Conservation (phyloP, 1,140 invertebrate genomes). For the Anastrepha obliqua region DNA sequence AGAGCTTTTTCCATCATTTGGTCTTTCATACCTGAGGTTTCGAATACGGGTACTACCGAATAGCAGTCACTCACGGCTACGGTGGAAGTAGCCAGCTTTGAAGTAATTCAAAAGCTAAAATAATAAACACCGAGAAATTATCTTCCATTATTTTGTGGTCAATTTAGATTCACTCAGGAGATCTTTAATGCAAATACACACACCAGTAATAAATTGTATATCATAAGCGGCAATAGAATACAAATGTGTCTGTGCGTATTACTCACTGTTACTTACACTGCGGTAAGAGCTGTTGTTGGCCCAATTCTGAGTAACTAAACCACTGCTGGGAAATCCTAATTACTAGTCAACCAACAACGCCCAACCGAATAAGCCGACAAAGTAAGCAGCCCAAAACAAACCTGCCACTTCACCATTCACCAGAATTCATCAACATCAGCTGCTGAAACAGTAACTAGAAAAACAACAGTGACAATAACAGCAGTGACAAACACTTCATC, state of each 20-base stretch:
- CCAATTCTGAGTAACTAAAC: constrained; percentile 32
- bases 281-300: background rate
- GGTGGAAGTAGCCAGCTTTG: no score
- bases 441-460: background rate
- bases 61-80: no score
- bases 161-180: background rate
- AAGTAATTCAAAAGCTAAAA: no score
- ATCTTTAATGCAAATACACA: background rate
- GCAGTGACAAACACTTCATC: constrained; percentile 19
- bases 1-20: no score
- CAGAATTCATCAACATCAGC: constrained; percentile 63
- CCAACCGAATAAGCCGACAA: constrained; percentile 37
- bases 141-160: background rate
- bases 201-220: background rate
- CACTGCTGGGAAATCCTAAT: constrained; percentile 22
- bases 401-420: constrained; percentile 25
- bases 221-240: background rate
- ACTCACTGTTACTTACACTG: background rate
- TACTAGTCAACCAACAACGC: constrained; percentile 3
- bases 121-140: background rate
- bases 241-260: background rate
- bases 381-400: constrained; percentile 39
- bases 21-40: no score
- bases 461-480: background rate
- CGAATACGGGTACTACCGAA: no score